These are phyloP conservation scores for Brenthis ino DNA, from an alignment of 2,888 invertebrate species.

Conservation along the genomic window DNA sequence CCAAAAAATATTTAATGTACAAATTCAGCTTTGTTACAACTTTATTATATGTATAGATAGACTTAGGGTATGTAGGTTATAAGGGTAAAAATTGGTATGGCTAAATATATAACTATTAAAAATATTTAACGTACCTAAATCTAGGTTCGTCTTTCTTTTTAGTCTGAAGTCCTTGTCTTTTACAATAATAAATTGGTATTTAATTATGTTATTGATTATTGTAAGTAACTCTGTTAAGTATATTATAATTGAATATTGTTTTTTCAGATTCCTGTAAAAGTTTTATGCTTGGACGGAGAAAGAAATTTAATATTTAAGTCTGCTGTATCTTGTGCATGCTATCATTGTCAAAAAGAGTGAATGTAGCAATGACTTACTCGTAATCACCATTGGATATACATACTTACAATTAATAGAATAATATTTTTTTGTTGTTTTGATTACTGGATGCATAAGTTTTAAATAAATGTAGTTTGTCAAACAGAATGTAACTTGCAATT, in stretches of 20 bases:
- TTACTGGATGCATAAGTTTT: too few relatives aligned
- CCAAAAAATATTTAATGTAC: too few relatives aligned
- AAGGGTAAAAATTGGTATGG: too few relatives aligned
- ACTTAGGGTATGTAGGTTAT: too few relatives aligned
- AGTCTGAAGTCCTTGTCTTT: neutral
- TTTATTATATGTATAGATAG: too few relatives aligned
- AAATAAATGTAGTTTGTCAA: slow-evolving; percentile 10
- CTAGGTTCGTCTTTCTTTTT: too few relatives aligned
- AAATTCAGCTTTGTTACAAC: too few relatives aligned
- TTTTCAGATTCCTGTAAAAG: slow-evolving; percentile 87
- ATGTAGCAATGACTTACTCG: neutral
- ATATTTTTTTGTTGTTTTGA: neutral
- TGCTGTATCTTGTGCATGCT: slow-evolving; percentile 91
- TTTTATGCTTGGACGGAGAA: slow-evolving; percentile 90
- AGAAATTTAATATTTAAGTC: slow-evolving; percentile 91
- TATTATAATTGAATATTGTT: neutral
- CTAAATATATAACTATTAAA: too few relatives aligned
- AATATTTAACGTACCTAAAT: too few relatives aligned
- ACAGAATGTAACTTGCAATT: slow-evolving; percentile 53
- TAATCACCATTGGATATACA: neutral
- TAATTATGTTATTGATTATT: neutral
- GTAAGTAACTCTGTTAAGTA: neutral
- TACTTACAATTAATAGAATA: slow-evolving; percentile 2
- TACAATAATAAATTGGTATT: neutral
- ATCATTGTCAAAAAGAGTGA: slow-evolving; percentile 91